Base-by-base conservation (phyloP, 2,113 vertebrate species). In the Haplochromis vanheusdeni region DNA sequence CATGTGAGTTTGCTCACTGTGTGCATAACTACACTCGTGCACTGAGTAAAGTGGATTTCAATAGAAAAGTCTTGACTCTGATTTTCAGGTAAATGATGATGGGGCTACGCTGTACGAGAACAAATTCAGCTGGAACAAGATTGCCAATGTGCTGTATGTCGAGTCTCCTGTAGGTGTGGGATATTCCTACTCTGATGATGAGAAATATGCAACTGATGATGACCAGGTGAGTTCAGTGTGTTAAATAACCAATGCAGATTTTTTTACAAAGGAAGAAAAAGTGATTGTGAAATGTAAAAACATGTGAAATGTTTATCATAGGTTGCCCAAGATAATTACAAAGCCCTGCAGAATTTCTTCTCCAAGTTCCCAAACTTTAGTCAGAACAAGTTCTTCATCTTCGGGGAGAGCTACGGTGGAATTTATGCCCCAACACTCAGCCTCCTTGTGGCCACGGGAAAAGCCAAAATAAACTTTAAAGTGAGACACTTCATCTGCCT, bases 161-260 rank as follows among this genome's bases (percentile, higher is more conserved):
- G 96, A 97, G 58, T 96, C 96, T 28, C 96, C 96, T 26, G 96
- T 92, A 60, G 96, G 96, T n/a, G 96, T 97, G n/a, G 96, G 96
- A 17, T 97, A 92, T 79, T 97, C 96, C 35, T 97, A 96, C 84
- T 96, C 96, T 6, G 95, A 96, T 75, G 92, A 95, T 85, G 2
- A 87, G 5, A 77, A 94, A 6, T 96, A 97, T n/a, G 21, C 80
- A 70, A 97, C 96, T 1, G 82, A 96, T 17, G 96, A 97, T 40
- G 77, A 96, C 65, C 89, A 96, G 94, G 96, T 96, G 73, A 89
- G 87, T 79, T 73, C 49, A 55, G 7, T 81, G 13, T 54, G 5
- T 73, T 54, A 16, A 77, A 49, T 49, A 28, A 80, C 5, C 4
- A 40, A 19, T 4, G 5, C 14, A 60, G 5, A 60, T 79, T n/a